Evolutionary conservation across 1,140 invertebrate genomes (phyloP).

Genomic region (Saccostrea glomerata): DNA sequence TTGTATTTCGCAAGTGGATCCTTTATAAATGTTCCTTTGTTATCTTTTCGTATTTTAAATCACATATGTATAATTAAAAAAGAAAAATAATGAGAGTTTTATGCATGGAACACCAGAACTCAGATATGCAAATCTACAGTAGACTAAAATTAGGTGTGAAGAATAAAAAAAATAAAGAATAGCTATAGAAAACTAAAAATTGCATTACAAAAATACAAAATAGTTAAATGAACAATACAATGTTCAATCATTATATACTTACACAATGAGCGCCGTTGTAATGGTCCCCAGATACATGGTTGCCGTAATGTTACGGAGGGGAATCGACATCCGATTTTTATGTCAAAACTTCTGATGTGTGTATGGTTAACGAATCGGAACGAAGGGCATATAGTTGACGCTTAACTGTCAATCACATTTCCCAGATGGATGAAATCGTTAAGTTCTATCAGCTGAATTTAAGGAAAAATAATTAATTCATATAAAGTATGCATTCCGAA

Average conservation of each 20-base stretch:
- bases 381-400: background rate
- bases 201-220: too few species aligned
- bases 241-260: background rate
- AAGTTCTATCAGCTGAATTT: background rate
- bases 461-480: background rate
- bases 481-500: background rate
- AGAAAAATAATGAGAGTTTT: too few species aligned
- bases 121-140: too few species aligned
- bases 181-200: too few species aligned
- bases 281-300: constrained; percentile 4
- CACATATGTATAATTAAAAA: too few species aligned
- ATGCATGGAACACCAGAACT: too few species aligned
- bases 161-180: too few species aligned
- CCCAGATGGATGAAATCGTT: background rate
- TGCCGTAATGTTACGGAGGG: background rate
- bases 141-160: too few species aligned
- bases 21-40: too few species aligned
- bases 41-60: too few species aligned
- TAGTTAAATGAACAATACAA: background rate
- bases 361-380: constrained; percentile 21
- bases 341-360: background rate
- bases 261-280: background rate
- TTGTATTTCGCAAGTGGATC: too few species aligned
- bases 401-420: constrained; percentile 13
- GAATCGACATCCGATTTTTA: constrained; percentile 13